Conservation (phyloP, 64 coral and sea anemone genomes). For the Acropora yongei region DNA sequence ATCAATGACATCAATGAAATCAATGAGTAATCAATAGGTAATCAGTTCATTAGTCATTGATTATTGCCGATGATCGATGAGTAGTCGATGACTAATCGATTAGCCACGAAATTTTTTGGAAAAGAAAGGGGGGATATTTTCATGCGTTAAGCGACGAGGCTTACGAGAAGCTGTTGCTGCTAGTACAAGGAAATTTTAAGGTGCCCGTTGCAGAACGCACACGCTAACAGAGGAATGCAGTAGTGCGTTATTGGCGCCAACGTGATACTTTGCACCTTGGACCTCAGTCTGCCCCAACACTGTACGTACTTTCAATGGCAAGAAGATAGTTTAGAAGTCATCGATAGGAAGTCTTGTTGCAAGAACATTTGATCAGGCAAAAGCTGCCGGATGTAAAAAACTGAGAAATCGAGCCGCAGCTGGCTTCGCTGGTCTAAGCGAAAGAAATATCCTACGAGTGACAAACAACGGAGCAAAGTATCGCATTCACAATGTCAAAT, state of each 20-base stretch:
- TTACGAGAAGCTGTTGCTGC: background rate
- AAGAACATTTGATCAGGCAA: conserved; percentile 42
- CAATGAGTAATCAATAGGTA: too few relatives aligned
- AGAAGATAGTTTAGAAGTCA: conserved; percentile 68
- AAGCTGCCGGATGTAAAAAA: conserved; percentile 37
- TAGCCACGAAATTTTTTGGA: too few relatives aligned
- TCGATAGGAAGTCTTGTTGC: conserved; percentile 35
- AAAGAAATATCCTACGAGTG: conserved; percentile 55
- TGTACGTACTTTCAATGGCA: conserved; percentile 66
- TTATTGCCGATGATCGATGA: too few relatives aligned
- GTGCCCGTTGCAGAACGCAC: conserved; percentile 7
- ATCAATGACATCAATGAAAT: too few relatives aligned
- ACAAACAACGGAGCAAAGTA: conserved; percentile 27
- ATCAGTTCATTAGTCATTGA: too few relatives aligned
- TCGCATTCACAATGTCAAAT: background rate
- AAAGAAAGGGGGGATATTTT: conserved; percentile 20
- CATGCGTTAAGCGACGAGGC: background rate
- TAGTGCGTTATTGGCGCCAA: conserved; percentile 1
- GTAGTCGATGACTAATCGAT: too few relatives aligned
- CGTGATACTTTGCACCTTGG: background rate
- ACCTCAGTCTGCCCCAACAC: conserved; percentile 16
- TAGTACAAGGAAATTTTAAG: conserved; percentile 6
- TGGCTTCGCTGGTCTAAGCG: conserved; percentile 5
- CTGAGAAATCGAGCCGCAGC: conserved; percentile 26
- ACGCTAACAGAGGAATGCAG: background rate